These are phyloP conservation scores for Sebastes umbrosus DNA, from an alignment of 2,797 vertebrate genomes.

Conservation along the genomic window DNA sequence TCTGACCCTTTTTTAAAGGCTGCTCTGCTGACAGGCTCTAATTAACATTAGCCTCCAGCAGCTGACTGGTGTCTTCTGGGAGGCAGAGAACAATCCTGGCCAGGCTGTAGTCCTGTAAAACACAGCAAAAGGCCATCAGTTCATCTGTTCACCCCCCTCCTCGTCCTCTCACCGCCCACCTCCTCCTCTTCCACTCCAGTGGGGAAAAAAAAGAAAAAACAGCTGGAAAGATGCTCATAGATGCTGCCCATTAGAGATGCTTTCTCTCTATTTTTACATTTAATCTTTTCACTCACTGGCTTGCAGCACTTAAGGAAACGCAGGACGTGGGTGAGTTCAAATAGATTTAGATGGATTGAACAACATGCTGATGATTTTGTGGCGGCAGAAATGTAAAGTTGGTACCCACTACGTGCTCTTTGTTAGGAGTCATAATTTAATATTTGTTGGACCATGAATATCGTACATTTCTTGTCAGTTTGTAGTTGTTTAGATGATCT, in stretches of 20 bases:
- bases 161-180: background rate
- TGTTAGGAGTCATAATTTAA: background rate
- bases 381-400: background rate
- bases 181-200: constrained; percentile 11
- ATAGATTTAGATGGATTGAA: constrained; percentile 1
- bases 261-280: constrained; percentile 32
- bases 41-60: constrained; percentile 82
- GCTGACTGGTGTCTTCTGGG: constrained; percentile 76
- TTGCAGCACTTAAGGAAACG: constrained; percentile 19
- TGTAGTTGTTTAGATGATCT: background rate
- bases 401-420: background rate
- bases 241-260: constrained; percentile 39
- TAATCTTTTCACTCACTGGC: constrained; percentile 20
- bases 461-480: background rate
- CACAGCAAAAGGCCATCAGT: constrained; percentile 75
- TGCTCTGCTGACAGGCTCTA: constrained; percentile 77
- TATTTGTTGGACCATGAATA: background rate
- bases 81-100: constrained; percentile 67
- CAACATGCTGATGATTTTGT: constrained; percentile 13
- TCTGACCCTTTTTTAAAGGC: constrained; percentile 73
- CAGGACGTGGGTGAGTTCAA: constrained; percentile 14
- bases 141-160: constrained; percentile 64
- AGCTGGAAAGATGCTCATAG: constrained; percentile 35
- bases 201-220: constrained; percentile 15
- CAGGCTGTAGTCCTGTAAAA: constrained; percentile 71